A percentile compares a stretch with the other conserved stretches of the same genome.
Evolutionary conservation across 2,888 invertebrate species (phyloP).

Genomic region (Myopa tessellatipennis): DNA sequence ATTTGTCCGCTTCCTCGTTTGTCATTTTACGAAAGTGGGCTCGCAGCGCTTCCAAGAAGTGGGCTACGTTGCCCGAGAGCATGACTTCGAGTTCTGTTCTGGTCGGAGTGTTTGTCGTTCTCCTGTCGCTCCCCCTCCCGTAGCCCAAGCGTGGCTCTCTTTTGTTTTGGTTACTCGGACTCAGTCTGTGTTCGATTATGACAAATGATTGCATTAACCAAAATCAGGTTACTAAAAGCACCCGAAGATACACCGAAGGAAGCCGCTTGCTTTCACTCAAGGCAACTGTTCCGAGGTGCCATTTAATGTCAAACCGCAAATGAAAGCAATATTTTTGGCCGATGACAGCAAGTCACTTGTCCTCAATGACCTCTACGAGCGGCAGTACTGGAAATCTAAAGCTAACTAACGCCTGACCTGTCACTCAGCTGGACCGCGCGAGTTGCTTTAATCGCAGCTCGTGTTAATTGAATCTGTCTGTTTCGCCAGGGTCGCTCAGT

Average conservation of each 20-base stretch:
- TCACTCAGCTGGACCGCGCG: too few relatives aligned
- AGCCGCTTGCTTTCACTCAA: background rate
- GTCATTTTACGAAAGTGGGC: constrained; percentile 30
- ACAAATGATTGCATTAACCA: constrained; percentile 35
- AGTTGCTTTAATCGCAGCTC: background rate
- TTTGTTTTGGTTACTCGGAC: background rate
- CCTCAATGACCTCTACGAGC: too few relatives aligned
- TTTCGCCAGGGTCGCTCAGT: background rate
- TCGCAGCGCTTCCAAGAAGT: constrained; percentile 26
- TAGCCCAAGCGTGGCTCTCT: background rate
- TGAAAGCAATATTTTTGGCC: constrained; percentile 29
- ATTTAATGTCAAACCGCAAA: constrained; percentile 27
- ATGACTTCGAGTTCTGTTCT: constrained; percentile 1
- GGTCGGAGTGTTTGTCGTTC: background rate
- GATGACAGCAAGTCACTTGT: background rate
- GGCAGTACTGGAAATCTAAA: too few relatives aligned
- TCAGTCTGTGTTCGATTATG: background rate
- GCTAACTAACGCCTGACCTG: too few relatives aligned
- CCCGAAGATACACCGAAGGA: background rate
- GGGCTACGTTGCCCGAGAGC: background rate
- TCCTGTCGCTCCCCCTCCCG: background rate
- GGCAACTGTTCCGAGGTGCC: background rate
- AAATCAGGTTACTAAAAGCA: constrained; percentile 32
- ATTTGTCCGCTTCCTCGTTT: constrained; percentile 38
- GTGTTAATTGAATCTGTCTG: background rate